These are phyloP conservation scores for Meganola albula DNA, from an alignment of 2,888 invertebrate species.

Conservation along the genomic window DNA sequence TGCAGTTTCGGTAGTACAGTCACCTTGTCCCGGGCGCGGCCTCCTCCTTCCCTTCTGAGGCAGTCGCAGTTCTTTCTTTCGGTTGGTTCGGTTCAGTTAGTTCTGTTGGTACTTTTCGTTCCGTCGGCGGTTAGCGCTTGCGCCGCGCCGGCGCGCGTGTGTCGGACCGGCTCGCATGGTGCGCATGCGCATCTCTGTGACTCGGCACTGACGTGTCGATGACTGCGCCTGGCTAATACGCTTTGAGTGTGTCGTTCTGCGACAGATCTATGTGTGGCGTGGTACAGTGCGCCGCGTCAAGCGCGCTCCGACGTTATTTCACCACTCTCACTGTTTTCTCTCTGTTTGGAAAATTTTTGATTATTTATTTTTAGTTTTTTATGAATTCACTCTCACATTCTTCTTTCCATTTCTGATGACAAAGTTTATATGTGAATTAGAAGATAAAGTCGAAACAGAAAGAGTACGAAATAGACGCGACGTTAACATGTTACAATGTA, in stretches of 20 bases:
- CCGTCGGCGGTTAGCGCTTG: slow-evolving; percentile 20
- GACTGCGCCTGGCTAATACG: too few relatives aligned
- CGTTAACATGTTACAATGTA: too few relatives aligned
- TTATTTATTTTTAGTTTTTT: slow-evolving; percentile 25
- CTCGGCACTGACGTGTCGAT: too few relatives aligned
- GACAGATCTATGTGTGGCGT: too few relatives aligned
- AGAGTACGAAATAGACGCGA: too few relatives aligned
- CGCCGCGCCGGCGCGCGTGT: slow-evolving; percentile 13
- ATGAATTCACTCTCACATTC: slow-evolving; percentile 36
- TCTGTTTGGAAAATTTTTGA: slow-evolving; percentile 32
- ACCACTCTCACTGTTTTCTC: slow-evolving; percentile 25
- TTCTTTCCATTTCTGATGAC: slow-evolving; percentile 34
- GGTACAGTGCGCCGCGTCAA: slow-evolving; percentile 10
- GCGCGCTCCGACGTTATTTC: slow-evolving; percentile 29
- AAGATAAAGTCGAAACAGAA: too few relatives aligned
- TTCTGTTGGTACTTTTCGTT: slow-evolving; percentile 18
- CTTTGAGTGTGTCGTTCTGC: too few relatives aligned
- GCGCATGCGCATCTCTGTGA: too few relatives aligned
- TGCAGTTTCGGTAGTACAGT: slow-evolving; percentile 97
- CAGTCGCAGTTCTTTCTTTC: slow-evolving; percentile 69
- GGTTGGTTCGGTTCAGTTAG: slow-evolving; percentile 27
- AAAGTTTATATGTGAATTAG: slow-evolving; percentile 35
- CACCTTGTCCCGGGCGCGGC: slow-evolving; percentile 69
- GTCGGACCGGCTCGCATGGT: slow-evolving; percentile 6
- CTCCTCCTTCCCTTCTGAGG: slow-evolving; percentile 60